Evolutionary conservation across 2,113 vertebrate genomes (phyloP), one percentile per base, ranked within the genome.

Genomic region (Myotis brandtii): DNA sequence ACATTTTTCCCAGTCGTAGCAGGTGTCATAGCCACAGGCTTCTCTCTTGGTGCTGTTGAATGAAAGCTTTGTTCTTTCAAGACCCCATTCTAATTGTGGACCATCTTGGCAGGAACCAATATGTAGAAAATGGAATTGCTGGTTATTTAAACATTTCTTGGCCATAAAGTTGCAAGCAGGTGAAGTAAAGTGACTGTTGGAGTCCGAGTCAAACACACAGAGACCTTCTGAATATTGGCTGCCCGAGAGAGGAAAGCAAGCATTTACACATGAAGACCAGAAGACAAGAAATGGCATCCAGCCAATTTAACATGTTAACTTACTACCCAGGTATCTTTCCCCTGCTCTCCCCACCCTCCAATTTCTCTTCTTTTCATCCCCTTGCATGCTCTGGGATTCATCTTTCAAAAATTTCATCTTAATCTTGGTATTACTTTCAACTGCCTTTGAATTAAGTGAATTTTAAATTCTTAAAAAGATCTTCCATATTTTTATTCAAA

Each of bases 1-100:
- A 95, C 99, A 99, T 21, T 96, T 98, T 92, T 99, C 99, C 99
- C 99, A 99, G 50, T 99, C 99, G 1, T 99, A 99, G 95, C 99
- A 99, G 34, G 97, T 99, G 96, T 99, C 98, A 13, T 98, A 98
- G 43, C 97, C 98, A 37, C 99, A 99, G 16, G 98, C 72, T 79
- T 98, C 96, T 93, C 97, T 98, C 72, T 98, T 98, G 2, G 98
- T 97, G 97, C 99, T 99, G 17, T 96, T 97, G 4, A 86, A n/a
- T 40, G 99, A 98, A 76, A 99, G 97, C 30, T 95, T 91, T 93
- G 96, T 97, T 85, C 99, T 98, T 97, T 99, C 99, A 84, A 97
- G 98, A 87, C 98, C 98, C 99, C 99, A 99, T 34, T 98, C 97
- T 95, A 99, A 40, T 77, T 94, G 98, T 64, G 34, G 85, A 12